Percentiles rank a stretch among this genome's conserved stretches.
phyloP scores from a whole-genome alignment of 2,888 invertebrate genomes.

The Drosophila birchii region DNA sequence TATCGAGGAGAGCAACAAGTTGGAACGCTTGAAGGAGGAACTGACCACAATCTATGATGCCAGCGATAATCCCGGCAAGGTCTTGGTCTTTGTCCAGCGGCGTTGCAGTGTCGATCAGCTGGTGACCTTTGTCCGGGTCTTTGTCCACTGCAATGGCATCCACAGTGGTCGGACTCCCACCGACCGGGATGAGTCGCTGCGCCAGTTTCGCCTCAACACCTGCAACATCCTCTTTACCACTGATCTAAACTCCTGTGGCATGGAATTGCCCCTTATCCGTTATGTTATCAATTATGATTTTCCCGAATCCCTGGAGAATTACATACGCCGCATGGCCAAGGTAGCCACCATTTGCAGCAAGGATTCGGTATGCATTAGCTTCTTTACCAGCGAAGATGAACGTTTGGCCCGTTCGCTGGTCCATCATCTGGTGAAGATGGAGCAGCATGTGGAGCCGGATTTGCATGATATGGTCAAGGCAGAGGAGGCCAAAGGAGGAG shows the following conservation, averaged over 20 bases:
- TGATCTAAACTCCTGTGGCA: conserved; percentile 96
- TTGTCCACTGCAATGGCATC: conserved; percentile 85
- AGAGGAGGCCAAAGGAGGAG: neutral
- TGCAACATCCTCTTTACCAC: conserved; percentile 88
- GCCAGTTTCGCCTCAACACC: neutral
- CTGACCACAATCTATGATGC: conserved; percentile 89
- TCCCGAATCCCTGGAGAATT: conserved; percentile 96
- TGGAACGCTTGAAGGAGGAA: conserved; percentile 44
- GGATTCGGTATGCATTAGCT: neutral
- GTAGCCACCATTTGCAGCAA: conserved; percentile 87
- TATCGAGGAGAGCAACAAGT: conserved; percentile 89
- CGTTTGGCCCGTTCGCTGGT: neutral
- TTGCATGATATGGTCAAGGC: neutral
- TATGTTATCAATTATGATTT: conserved; percentile 96
- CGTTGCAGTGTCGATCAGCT: conserved; percentile 92
- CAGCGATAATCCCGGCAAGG: conserved; percentile 90
- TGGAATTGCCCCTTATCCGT: conserved; percentile 94
- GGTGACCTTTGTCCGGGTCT: conserved; percentile 88
- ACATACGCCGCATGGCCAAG: conserved; percentile 94
- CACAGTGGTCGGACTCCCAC: conserved; percentile 91
- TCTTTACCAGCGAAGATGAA: conserved; percentile 1
- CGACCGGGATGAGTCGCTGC: conserved; percentile 87
- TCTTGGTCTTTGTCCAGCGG: conserved; percentile 94
- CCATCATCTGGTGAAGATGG: neutral
- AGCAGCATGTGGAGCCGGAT: conserved; percentile 3